Percentiles rank a stretch among this genome's conserved stretches.
Conservation (phyloP, 2,113 vertebrate species). For the Galbula dea region DNA sequence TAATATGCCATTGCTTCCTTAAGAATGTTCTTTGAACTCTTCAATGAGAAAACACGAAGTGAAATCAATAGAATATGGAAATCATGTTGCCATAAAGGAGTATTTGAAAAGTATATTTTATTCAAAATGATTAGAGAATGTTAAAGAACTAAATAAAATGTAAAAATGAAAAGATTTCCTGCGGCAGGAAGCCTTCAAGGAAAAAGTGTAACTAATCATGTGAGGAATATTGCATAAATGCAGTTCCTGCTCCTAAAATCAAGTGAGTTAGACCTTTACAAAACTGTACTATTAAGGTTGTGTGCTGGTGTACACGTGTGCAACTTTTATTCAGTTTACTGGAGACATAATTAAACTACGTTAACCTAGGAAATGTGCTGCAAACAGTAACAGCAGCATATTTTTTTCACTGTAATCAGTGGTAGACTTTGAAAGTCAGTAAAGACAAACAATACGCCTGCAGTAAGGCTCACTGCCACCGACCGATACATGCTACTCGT, state of each 20-base stretch:
- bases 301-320: background rate
- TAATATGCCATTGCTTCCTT: conserved; percentile 33
- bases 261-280: background rate
- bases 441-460: background rate
- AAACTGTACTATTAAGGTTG: background rate
- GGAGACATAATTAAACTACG: background rate
- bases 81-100: background rate
- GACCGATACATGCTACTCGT: rapidly evolving
- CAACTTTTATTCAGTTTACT: background rate
- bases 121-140: background rate
- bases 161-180: background rate
- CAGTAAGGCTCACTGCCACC: background rate
- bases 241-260: background rate
- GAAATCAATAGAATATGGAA: background rate
- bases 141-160: background rate
- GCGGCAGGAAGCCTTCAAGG: background rate
- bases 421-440: background rate
- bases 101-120: background rate
- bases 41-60: background rate
- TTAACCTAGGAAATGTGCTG: background rate
- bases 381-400: background rate
- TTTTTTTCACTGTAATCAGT: background rate
- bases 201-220: background rate
- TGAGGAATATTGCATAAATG: background rate
- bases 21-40: background rate